These are phyloP conservation scores for Oxystoma pomonae DNA, from an alignment of 2,888 invertebrate genomes.

Conservation along the genomic window DNA sequence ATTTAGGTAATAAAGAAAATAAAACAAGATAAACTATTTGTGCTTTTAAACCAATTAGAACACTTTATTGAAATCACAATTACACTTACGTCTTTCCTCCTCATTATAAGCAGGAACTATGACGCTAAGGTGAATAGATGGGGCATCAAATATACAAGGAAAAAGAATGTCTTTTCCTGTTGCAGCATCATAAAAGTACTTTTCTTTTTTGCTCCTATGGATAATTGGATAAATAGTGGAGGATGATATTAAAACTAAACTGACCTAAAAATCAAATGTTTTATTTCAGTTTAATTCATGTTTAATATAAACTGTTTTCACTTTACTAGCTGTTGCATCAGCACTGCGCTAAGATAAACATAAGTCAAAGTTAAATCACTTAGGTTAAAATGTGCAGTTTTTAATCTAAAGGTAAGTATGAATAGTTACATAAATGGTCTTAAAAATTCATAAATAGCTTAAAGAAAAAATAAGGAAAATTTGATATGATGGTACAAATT, in stretches of 20 bases:
- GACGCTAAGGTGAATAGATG: conserved; percentile 76
- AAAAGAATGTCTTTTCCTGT: conserved; percentile 56
- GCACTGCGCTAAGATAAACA: neutral
- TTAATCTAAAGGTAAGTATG: neutral
- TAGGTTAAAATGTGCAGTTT: neutral
- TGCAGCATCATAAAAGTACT: conserved; percentile 63
- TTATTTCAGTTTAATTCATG: too few relatives aligned
- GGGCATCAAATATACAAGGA: conserved; percentile 68
- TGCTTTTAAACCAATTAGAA: too few relatives aligned
- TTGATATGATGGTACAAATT: too few relatives aligned
- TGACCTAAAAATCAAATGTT: conserved; percentile 52
- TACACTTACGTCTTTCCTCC: conserved; percentile 82
- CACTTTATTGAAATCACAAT: too few relatives aligned
- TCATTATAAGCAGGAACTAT: conserved; percentile 98
- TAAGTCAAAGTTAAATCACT: neutral
- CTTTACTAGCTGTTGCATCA: neutral
- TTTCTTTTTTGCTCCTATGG: conserved; percentile 69
- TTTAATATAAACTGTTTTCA: neutral
- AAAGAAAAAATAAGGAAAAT: too few relatives aligned
- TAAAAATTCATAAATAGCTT: too few relatives aligned
- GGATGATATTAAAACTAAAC: conserved; percentile 56
- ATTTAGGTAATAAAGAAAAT: too few relatives aligned
- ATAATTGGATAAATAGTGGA: conserved; percentile 66
- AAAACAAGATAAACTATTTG: too few relatives aligned
- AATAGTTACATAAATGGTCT: too few relatives aligned